These are phyloP conservation scores for Cyprinodon tularosa DNA, from an alignment of 2,113 vertebrate genomes.

Conservation along the genomic window DNA sequence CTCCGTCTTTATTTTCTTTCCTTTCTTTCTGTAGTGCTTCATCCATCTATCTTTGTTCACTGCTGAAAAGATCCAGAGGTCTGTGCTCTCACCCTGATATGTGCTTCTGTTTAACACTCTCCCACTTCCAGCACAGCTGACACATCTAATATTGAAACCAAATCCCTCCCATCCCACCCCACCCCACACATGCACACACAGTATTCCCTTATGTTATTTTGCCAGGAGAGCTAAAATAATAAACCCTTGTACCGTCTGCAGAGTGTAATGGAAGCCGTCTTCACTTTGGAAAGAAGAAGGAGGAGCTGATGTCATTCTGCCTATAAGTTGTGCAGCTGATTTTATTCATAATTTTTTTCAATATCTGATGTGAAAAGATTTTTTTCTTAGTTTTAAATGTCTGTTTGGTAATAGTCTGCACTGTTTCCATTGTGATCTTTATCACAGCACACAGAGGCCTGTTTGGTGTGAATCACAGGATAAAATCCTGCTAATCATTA, in stretches of 20 bases:
- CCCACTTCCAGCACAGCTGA: conserved; percentile 55
- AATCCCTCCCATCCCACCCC: conserved; percentile 30
- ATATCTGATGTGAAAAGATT: conserved; percentile 16
- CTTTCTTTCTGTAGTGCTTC: conserved; percentile 2
- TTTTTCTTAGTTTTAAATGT: conserved; percentile 34
- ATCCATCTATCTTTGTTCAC: conserved; percentile 1
- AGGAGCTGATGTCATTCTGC: conserved; percentile 23
- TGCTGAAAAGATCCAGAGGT: conserved; percentile 3
- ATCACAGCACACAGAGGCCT: background rate
- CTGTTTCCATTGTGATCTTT: conserved; percentile 35
- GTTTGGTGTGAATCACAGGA: background rate
- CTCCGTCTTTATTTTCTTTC: background rate
- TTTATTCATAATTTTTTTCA: conserved; percentile 22
- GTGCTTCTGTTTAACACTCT: conserved; percentile 54
- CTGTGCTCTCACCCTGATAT: conserved; percentile 21
- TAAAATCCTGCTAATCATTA: too few relatives aligned
- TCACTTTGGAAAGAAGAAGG: conserved; percentile 48
- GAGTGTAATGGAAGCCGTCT: conserved; percentile 59
- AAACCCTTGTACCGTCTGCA: conserved; percentile 60
- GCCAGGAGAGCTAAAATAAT: conserved; percentile 69
- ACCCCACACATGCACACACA: background rate
- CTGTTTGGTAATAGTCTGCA: conserved; percentile 36
- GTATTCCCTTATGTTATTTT: conserved; percentile 49
- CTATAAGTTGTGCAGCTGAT: conserved; percentile 20
- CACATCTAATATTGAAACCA: conserved; percentile 63